Evolutionary conservation across 2,797 vertebrate species (phyloP).

Genomic region (Clarias laeviceps): DNA sequence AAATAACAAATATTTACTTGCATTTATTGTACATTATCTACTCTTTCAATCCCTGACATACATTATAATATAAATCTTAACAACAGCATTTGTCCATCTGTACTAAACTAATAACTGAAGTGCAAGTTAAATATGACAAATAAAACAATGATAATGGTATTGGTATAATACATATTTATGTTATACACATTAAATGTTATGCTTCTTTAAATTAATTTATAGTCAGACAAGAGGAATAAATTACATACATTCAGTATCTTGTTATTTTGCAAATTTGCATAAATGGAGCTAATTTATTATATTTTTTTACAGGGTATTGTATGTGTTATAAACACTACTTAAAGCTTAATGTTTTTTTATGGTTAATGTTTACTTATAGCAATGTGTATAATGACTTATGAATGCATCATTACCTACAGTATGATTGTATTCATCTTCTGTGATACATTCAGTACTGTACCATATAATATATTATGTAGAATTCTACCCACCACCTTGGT

Average conservation of each 20-base stretch:
- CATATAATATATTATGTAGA: not conserved
- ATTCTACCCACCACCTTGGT: not conserved
- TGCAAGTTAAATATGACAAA: not conserved
- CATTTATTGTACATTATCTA: too few relatives aligned
- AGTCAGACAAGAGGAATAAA: not conserved
- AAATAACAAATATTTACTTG: too few relatives aligned
- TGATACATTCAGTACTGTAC: not conserved
- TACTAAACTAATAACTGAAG: not conserved
- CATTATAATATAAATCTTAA: not conserved
- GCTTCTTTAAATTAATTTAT: not conserved
- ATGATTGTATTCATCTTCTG: not conserved
- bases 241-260: not conserved
- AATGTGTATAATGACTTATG: not conserved
- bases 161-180: too few relatives aligned
- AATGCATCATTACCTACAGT: not conserved
- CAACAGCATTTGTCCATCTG: not conserved
- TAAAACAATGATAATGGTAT: not conserved
- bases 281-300: not conserved
- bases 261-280: not conserved
- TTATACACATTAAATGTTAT: not conserved
- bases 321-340: not conserved
- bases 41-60: too few relatives aligned
- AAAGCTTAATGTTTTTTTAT: not conserved
- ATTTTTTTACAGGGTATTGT: not conserved
- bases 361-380: not conserved